Evolutionary conservation across 2,797 vertebrate species (phyloP).

Genomic region (Thripadectes ignobilis): DNA sequence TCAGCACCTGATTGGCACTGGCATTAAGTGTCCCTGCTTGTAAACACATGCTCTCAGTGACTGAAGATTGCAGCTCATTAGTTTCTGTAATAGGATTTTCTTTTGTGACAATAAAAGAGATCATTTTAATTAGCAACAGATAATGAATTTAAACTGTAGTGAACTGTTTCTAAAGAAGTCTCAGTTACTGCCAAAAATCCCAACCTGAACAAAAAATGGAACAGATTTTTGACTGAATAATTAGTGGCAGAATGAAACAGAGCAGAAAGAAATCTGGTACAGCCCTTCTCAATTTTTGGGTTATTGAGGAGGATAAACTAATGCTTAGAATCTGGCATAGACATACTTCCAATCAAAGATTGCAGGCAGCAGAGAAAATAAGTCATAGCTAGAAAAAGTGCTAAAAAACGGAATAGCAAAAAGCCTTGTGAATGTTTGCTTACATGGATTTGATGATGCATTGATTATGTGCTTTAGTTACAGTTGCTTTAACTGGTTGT

Average conservation of each 20-base stretch:
- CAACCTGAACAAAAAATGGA: background rate
- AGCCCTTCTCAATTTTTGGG: background rate
- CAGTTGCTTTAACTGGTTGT: background rate
- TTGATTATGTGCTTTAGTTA: background rate
- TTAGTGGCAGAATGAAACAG: background rate
- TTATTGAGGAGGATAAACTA: background rate
- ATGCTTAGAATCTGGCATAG: background rate
- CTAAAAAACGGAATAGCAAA: background rate
- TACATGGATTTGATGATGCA: background rate
- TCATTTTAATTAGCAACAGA: constrained; percentile 71
- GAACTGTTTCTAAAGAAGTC: constrained; percentile 1
- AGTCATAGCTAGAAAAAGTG: background rate
- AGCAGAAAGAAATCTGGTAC: background rate
- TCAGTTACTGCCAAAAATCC: constrained; percentile 22
- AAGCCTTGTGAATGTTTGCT: background rate
- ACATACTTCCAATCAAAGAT: background rate
- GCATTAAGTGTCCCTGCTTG: background rate
- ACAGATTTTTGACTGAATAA: constrained; percentile 24
- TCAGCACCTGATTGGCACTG: background rate
- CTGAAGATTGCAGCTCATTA: constrained; percentile 39
- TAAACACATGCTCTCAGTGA: background rate
- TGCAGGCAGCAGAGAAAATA: background rate
- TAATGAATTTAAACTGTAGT: constrained; percentile 64
- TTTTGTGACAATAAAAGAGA: constrained; percentile 60
- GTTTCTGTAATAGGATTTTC: constrained; percentile 70